Conservation (phyloP, 2,797 vertebrate species). For the Pangasius mekongensis region DNA sequence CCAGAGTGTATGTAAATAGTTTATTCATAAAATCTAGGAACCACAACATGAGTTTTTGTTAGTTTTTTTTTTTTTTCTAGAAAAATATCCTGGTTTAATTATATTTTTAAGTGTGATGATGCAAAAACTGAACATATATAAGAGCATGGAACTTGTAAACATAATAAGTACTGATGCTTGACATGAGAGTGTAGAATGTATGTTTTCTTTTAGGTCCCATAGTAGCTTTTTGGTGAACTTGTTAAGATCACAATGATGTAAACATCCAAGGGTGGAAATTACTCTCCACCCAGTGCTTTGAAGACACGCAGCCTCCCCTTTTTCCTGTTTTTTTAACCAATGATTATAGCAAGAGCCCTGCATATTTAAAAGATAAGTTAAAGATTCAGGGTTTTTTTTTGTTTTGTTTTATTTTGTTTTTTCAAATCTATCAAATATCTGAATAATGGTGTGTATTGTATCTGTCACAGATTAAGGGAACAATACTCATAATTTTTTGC, state of each 20-base stretch:
- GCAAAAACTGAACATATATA: not conserved
- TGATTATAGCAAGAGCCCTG: slow-evolving; percentile 26
- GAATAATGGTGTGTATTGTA: not conserved
- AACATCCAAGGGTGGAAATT: slow-evolving; percentile 70
- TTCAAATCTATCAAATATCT: not conserved
- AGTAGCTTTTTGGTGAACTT: slow-evolving; percentile 67
- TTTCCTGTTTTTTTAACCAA: slow-evolving; percentile 49
- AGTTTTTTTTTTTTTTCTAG: not conserved
- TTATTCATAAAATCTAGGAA: not conserved
- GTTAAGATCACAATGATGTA: slow-evolving; percentile 73
- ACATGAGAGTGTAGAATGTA: slow-evolving; percentile 62
- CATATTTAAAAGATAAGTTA: slow-evolving; percentile 14
- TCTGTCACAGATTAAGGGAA: not conserved
- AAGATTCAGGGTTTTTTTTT: not conserved
- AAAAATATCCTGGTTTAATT: not conserved
- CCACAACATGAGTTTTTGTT: not conserved
- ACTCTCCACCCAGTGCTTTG: slow-evolving; percentile 73
- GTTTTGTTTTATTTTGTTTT: too few species aligned
- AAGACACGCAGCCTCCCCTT: slow-evolving; percentile 65
- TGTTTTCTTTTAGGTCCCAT: slow-evolving; percentile 64
- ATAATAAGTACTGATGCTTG: slow-evolving; percentile 62
- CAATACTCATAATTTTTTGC: not conserved
- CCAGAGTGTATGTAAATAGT: slow-evolving; percentile 48
- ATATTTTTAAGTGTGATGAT: not conserved
- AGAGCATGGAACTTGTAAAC: slow-evolving; percentile 8